Evolutionary conservation across 2,797 vertebrate genomes (phyloP).

Genomic region (Champsocephalus gunnari): DNA sequence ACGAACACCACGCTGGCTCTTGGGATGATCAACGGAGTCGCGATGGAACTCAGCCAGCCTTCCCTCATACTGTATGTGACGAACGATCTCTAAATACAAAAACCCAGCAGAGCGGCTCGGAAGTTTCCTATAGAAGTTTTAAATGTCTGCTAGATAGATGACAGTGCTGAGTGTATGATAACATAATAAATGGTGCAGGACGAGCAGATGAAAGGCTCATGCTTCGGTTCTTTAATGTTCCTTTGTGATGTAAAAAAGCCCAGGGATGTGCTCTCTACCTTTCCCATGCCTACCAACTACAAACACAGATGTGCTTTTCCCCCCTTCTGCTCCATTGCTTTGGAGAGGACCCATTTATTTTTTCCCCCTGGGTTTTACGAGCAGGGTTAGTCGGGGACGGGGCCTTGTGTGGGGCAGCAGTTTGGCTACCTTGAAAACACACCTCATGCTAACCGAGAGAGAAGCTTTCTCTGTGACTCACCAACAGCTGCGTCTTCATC

Average conservation of each 20-base stretch:
- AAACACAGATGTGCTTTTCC: constrained; percentile 79
- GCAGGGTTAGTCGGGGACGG: constrained; percentile 58
- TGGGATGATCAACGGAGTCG: constrained; percentile 58
- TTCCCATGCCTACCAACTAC: constrained; percentile 65
- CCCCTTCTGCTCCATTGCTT: constrained; percentile 41
- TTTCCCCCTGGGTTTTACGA: constrained; percentile 23
- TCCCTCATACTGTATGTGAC: constrained; percentile 59
- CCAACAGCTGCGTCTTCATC: constrained; percentile 20
- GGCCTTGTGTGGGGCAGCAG: constrained; percentile 18
- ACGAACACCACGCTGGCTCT: constrained; percentile 51
- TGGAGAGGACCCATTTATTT: constrained; percentile 10
- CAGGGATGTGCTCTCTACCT: constrained; percentile 63
- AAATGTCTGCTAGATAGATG: constrained; percentile 74
- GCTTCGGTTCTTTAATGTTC: constrained; percentile 43
- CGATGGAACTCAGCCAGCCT: constrained; percentile 55
- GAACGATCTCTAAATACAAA: constrained; percentile 54
- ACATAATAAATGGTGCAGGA: constrained; percentile 56
- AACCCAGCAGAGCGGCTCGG: constrained; percentile 22
- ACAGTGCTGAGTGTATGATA: constrained; percentile 63
- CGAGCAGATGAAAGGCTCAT: constrained; percentile 60
- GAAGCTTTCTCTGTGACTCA: constrained; percentile 10
- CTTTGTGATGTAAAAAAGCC: constrained; percentile 48
- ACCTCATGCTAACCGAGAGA: constrained; percentile 21
- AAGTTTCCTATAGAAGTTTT: constrained; percentile 48
- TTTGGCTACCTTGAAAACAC: constrained; percentile 35